phyloP scores from a whole-genome alignment of 2,797 vertebrate species.

The Triplophysa yarkandensis region DNA sequence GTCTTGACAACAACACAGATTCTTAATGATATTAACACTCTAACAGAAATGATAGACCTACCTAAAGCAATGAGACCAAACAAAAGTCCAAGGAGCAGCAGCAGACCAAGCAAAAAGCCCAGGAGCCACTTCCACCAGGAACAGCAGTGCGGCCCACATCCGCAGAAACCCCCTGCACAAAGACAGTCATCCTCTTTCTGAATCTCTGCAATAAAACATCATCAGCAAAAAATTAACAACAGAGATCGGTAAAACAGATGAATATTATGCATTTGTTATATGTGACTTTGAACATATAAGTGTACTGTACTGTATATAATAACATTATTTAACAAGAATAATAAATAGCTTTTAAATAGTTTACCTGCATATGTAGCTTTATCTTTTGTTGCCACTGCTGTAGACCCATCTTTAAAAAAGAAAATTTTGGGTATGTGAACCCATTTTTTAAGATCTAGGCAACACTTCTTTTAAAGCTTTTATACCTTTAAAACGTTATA shows the following conservation, averaged over 20 bases:
- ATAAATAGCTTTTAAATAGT: neutral
- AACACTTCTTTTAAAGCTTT: no score
- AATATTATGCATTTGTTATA: neutral
- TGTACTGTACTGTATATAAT: neutral
- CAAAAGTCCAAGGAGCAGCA: conserved; percentile 91
- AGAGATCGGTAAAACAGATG: neutral
- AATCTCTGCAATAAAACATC: conserved; percentile 67
- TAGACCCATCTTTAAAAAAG: conserved; percentile 69
- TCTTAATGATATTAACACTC: neutral
- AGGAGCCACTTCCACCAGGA: conserved; percentile 99
- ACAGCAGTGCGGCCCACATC: conserved; percentile 80
- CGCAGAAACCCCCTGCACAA: conserved; percentile 66
- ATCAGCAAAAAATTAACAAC: neutral
- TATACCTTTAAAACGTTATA: no score
- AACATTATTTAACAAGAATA: neutral
- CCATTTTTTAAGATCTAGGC: neutral
- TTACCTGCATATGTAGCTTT: conserved; percentile 89
- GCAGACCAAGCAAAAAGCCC: conserved; percentile 86
- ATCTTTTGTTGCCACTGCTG: conserved; percentile 82
- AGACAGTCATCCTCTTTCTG: conserved; percentile 66
- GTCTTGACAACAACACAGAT: no score
- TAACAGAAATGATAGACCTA: conserved; percentile 64
- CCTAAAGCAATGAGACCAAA: conserved; percentile 94
- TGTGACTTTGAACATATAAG: no score
- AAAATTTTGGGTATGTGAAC: neutral